Conservation (phyloP, 2,888 invertebrate genomes). For the Himalopsyche anomala region DNA sequence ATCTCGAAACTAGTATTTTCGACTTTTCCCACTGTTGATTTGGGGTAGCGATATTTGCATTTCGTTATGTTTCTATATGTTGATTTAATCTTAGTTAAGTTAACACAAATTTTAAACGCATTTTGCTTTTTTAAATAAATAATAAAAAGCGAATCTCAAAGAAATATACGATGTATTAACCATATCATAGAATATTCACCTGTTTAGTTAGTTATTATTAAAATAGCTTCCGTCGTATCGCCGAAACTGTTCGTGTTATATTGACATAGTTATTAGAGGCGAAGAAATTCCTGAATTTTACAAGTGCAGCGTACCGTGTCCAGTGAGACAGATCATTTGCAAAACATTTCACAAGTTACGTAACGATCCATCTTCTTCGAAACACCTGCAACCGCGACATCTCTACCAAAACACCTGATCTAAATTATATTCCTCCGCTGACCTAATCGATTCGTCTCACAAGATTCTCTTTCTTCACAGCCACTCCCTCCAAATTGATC, state of each 20-base stretch:
- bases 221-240: background rate
- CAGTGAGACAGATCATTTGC: background rate
- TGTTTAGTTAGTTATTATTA: background rate
- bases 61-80: no score
- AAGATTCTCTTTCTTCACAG: constrained; percentile 27
- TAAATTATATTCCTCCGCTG: background rate
- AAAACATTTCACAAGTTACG: constrained; percentile 4
- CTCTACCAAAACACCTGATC: background rate
- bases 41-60: no score
- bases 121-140: no score
- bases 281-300: background rate
- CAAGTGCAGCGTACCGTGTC: background rate
- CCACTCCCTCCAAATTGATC: constrained; percentile 1
- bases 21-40: no score
- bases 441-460: constrained; percentile 58
- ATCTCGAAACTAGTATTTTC: no score
- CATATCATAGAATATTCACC: no score
- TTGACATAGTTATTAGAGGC: background rate
- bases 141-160: no score
- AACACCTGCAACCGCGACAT: background rate
- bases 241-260: background rate
- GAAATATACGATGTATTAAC: no score
- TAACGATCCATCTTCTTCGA: constrained; percentile 9
- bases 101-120: no score
- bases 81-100: no score